Conservation (phyloP, 2,113 vertebrate species). For the Xiphophorus couchianus region DNA sequence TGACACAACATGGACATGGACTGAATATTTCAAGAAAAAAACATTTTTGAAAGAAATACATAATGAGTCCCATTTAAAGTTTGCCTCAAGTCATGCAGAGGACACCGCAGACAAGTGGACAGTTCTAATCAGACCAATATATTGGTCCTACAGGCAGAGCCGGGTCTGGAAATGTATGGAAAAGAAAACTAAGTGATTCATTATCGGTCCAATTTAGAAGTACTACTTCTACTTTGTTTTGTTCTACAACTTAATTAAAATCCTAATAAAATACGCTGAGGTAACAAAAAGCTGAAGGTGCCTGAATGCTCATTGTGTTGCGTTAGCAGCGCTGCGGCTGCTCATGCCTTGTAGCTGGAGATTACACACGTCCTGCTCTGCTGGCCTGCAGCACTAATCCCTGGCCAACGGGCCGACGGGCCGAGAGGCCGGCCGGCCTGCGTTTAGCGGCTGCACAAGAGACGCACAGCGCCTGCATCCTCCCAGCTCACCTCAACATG, state of each 20-base stretch:
- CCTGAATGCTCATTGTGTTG: neutral
- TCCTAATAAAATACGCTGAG: neutral
- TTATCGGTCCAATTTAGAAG: neutral
- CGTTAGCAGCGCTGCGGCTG: slow-evolving; percentile 11
- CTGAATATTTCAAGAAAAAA: neutral
- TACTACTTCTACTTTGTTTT: neutral
- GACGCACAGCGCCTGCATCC: slow-evolving; percentile 51
- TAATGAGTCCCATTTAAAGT: neutral
- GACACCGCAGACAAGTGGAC: neutral
- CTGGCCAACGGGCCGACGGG: slow-evolving; percentile 54
- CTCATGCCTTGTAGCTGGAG: slow-evolving; percentile 46
- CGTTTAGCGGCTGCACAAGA: slow-evolving; percentile 46
- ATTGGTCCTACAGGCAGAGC: neutral
- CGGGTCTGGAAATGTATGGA: neutral
- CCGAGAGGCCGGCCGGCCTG: slow-evolving; percentile 49
- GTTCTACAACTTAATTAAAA: neutral
- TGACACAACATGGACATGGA: neutral
- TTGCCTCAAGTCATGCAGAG: neutral
- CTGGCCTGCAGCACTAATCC: slow-evolving; percentile 69
- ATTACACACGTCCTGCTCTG: slow-evolving; percentile 60
- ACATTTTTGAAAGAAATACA: neutral
- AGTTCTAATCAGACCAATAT: neutral
- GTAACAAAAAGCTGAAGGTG: neutral
- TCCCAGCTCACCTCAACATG: slow-evolving; percentile 54
- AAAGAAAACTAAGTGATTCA: neutral